These are phyloP conservation scores for Catalaphyllia jardinei DNA, from an alignment of 64 coral and sea anemone genomes.

Conservation along the genomic window DNA sequence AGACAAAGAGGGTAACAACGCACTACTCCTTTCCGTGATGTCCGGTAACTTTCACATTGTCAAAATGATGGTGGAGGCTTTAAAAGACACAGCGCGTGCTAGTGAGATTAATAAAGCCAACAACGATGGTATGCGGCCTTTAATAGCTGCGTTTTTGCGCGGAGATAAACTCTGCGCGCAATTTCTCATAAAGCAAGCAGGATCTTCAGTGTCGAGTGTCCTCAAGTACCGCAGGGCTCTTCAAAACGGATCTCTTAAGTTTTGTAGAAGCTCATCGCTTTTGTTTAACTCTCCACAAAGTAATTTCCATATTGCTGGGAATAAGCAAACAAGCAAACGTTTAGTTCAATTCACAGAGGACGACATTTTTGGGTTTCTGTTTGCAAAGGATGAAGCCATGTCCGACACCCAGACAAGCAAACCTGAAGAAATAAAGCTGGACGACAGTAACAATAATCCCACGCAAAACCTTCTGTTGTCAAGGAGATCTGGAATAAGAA, in stretches of 20 bases:
- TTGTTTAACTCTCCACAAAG: slow-evolving; percentile 14
- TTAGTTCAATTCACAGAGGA: slow-evolving; percentile 47
- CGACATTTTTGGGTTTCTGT: slow-evolving; percentile 65
- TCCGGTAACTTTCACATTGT: slow-evolving; percentile 69
- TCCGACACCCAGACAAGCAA: neutral
- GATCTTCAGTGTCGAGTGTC: slow-evolving; percentile 58
- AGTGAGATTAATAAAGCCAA: slow-evolving; percentile 66
- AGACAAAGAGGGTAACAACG: slow-evolving; percentile 70
- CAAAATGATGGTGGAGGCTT: slow-evolving; percentile 37
- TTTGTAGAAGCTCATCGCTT: neutral
- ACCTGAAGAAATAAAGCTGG: neutral
- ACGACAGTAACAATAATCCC: neutral
- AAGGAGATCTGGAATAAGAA: neutral
- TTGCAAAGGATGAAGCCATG: slow-evolving; percentile 64
- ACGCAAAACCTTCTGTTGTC: neutral
- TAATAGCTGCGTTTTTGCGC: slow-evolving; percentile 74
- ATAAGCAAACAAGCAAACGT: slow-evolving; percentile 23
- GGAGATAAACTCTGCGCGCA: slow-evolving; percentile 69
- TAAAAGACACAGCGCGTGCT: slow-evolving; percentile 14
- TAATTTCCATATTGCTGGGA: neutral
- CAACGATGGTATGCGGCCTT: slow-evolving; percentile 89
- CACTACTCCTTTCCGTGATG: slow-evolving; percentile 70
- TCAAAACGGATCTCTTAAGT: slow-evolving; percentile 11
- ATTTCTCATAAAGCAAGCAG: slow-evolving; percentile 67
- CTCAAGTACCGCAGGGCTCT: slow-evolving; percentile 58